Base-by-base conservation (phyloP, 53 echinoderm and acorn worm genomes). In the Zoroaster sp. region DNA sequence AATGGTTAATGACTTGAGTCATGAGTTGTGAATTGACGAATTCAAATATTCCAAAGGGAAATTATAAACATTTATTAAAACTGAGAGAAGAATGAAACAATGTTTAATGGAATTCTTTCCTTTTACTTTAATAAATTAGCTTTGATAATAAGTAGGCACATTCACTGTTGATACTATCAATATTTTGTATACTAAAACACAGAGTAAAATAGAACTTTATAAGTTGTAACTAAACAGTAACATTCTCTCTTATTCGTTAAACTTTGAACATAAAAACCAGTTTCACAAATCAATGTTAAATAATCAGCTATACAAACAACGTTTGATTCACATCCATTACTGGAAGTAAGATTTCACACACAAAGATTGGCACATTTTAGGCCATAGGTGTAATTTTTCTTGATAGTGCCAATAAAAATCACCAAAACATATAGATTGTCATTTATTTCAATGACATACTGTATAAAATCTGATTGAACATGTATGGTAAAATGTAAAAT, bases 141-240 rank as follows among this genome's bases (percentile, higher is more conserved):
- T 81, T 81, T 81, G 66, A 78, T 78, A 67, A 66, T 81, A 81
- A 81, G 81, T 81, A 81, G 81, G 81, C 81, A 81, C 81, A 81
- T 81, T 66, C 66, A 81, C 81, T 81, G 66, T 81, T 66, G 67
- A 66, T 81, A 81, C 81, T 81, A 81, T 66, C 54, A 39, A 81
- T 81, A 81, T 81, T 67, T 66, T 81, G 66, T 30, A 81, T 67
- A 80, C 80, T 80, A 80, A 66, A 81, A 81, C 66, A 81, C 81
- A 81, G 66, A 81, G 67, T 81, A 81, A 81, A 81, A 81, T 81
- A 81, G 81, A 81, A 81, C 81, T 81, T 81, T 81, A 40, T 65
- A 66, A 81, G 81, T 81, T 81, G 67, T 66, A 81, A 81, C 81
- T 66, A 42, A 81, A 81, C 81, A 40, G 17, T 78, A 80, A 80